Base-by-base conservation (phyloP, 2,113 vertebrate genomes). In the Boulengeromyrus knoepffleri region DNA sequence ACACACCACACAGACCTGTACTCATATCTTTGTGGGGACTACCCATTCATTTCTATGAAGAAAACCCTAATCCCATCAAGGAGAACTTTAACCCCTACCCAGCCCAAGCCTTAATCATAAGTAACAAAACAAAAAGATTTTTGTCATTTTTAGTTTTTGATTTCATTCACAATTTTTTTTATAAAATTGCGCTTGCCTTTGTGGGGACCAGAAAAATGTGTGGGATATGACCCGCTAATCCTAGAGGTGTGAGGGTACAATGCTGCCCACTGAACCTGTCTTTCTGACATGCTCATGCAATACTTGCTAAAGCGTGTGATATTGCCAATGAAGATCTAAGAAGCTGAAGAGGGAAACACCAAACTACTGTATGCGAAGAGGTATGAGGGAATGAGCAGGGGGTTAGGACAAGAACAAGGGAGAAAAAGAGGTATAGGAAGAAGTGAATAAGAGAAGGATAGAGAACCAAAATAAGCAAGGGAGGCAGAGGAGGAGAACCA, bases 401-500 rank as follows among this genome's bases (percentile, higher is more conserved):
- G 42, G 80, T 62, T 5, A 15, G 27, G 8, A 3, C 0, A 62
- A 85, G 42, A 88, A 8, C 39, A 80, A 84, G 62, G 83, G 17
- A 2, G 88, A 50, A 31, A 8, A 77, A 85, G 92, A 90, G 80
- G 39, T 39, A 86, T 92, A 90, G 90, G 88, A 88, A 90, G 92
- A 90, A 58, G 89, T 17, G 53, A 83, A 21, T 7, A 42, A 52
- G n/a, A 70, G 87, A 88, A 90, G 31, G 88, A n/a, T 90, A 87
- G 91, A 62, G 89, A 85, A 85, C 15, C 90, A 91, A n/a, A 47
- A 85, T 46, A 47, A 85, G 83, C 15, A 24, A 47, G 17, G 45
- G 39, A 84, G 21, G 74, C n/a, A 87, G 36, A 70, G 49, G 17
- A 13, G 31, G 88, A 89, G 46, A 89, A 31, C n/a, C 2, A 62